These are phyloP conservation scores for Abramis brama DNA, from an alignment of 2,113 vertebrate genomes.

Conservation along the genomic window DNA sequence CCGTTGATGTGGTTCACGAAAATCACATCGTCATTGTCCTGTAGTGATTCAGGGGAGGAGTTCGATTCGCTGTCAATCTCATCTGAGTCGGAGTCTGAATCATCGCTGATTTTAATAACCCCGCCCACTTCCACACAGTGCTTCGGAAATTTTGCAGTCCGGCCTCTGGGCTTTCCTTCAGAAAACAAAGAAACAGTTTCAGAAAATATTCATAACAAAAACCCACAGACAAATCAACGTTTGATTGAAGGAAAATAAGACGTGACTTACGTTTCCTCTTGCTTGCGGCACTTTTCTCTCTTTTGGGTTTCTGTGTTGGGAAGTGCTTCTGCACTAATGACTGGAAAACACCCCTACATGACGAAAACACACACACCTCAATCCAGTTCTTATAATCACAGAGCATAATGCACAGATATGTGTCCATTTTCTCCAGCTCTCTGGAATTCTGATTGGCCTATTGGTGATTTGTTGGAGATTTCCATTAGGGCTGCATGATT, in stretches of 20 bases:
- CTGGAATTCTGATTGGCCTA: background rate
- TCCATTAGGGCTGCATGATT: background rate
- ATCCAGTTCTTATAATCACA: background rate
- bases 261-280: slow-evolving; percentile 91
- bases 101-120: slow-evolving; percentile 91
- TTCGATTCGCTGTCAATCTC: slow-evolving; percentile 93
- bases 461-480: background rate
- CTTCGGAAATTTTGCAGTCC: slow-evolving; percentile 80
- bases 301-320: slow-evolving; percentile 91
- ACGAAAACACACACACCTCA: slow-evolving; percentile 43
- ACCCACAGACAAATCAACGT: background rate
- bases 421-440: background rate
- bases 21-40: slow-evolving; percentile 91
- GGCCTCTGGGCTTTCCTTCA: slow-evolving; percentile 83
- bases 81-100: slow-evolving; percentile 91
- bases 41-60: slow-evolving; percentile 91
- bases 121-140: slow-evolving; percentile 72
- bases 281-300: slow-evolving; percentile 84
- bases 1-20: slow-evolving; percentile 82
- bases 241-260: background rate
- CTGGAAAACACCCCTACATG: slow-evolving; percentile 91
- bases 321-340: slow-evolving; percentile 97
- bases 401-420: background rate
- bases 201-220: background rate
- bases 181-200: background rate